Evolutionary conservation across 2,113 vertebrate genomes (phyloP), one percentile per base, ranked within the genome.

Genomic region (Mungos mungo): DNA sequence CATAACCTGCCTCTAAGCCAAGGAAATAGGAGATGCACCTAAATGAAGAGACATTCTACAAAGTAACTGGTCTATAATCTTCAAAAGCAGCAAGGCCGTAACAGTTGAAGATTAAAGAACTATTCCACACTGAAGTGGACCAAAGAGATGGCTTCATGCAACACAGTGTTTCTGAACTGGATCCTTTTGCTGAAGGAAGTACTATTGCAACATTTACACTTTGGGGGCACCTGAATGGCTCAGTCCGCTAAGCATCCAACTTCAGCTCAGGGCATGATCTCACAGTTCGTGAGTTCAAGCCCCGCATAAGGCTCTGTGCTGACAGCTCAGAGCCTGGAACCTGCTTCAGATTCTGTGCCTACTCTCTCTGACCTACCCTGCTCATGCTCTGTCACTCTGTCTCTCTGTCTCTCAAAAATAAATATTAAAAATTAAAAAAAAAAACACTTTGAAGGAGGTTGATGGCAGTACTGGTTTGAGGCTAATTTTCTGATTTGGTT

Each of bases 401-500:
- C 41, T 41, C 41, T 41, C 41, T 41, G 41, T 41, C 41, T 41
- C 41, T 41, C 41, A 41, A 41, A 41, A 41, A 41, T 41, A 41
- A 41, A 41, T 41, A 41, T 41, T 41, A 41, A 41, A 41, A 41
- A 41, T 6, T 41, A 5, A 41, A 41, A 41, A 41, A 41, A 41
- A 41, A 41, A 41, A 52, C 77, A 76, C 9, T 90, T 65, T 45
- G 45, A 92, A 29, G 74, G 19, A 21, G 25, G 7, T 72, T 52
- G 47, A 74, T 41, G 14, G 23, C 29, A 23, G 15, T 21, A 65
- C 66, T 38, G 35, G 5, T 79, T 7, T 45, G 4, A 80, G 33
- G n/a, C 47, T 96, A 65, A 88, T 87, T 94, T 97, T 92, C 84
- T 80, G 35, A 19, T 71, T 54, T 83, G 45, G 60, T 83, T 68